phyloP scores from a whole-genome alignment of 2,797 vertebrate species.

The Glossophaga mutica region DNA sequence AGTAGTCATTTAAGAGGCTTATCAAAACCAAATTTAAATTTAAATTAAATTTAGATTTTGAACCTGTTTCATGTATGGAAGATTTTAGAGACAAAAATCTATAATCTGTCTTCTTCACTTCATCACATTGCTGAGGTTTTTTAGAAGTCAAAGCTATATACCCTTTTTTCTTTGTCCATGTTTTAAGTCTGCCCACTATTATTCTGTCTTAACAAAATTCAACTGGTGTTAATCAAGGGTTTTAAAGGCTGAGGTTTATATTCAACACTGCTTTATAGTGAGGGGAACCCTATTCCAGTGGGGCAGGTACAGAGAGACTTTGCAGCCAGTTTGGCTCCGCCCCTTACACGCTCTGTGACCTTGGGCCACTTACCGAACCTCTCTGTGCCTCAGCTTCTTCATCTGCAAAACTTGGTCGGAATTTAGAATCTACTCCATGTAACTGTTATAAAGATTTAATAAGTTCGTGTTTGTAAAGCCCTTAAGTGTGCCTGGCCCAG shows the following conservation, averaged over 20 bases:
- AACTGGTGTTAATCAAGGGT: background rate
- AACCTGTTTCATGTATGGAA: background rate
- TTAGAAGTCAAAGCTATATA: background rate
- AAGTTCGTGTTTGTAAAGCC: background rate
- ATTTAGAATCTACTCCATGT: background rate
- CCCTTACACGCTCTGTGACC: background rate
- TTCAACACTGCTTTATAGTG: background rate
- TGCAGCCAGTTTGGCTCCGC: conserved; percentile 3
- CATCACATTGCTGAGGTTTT: background rate
- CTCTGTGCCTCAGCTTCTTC: conserved; percentile 35
- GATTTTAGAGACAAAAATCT: background rate
- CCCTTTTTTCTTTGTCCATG: background rate
- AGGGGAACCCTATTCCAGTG: background rate
- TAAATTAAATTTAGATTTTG: conserved; percentile 16
- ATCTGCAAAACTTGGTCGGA: background rate
- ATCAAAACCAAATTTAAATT: conserved; percentile 32
- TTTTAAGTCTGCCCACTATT: background rate
- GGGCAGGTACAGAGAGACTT: background rate
- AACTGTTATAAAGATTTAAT: background rate
- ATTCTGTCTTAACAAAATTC: background rate
- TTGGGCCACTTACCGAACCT: background rate
- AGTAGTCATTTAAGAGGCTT: background rate
- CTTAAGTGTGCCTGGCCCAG: background rate
- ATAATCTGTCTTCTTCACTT: background rate
- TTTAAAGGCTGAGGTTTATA: background rate